Base-by-base conservation (phyloP, 2,797 vertebrate species). In the Heteromormyrus szaboi region DNA sequence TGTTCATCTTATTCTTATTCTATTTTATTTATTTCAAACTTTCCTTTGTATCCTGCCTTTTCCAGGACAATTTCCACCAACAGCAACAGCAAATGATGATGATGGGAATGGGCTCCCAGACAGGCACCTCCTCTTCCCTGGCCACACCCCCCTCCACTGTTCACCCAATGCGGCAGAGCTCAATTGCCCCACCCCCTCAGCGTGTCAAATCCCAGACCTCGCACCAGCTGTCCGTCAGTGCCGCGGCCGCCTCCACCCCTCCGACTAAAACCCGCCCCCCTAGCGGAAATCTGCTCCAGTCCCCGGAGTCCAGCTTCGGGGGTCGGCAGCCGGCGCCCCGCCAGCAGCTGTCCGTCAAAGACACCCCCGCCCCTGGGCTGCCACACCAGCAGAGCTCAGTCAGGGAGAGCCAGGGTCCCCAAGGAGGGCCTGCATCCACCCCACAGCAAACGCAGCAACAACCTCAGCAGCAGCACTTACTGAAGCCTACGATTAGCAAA, bases 211-310 rank as follows among this genome's bases (percentile, higher is more conserved):
- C 95, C 25, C 96, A 96, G 89, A 95, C 96, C 88, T 93, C 96
- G 68, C 96, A 96, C 90, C 96, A 96, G 92, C 95, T 98, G 90
- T 98, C 97, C 2, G 96, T 98, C 89, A 98, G 97, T 90, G 95
- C 95, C 0, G 95, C 97, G 7, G 94, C 92, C 87, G 95, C 95
- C 4, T 94, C 94, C 91, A 96, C 96, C 0, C 96, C 96, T 17
- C 96, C 96, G 0, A 87, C 88, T 9, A 96, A 94, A 89, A 93
- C 92, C 14, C 97, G 98, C n/a, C 98, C 98, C 0, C 97, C 98
- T 93, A 98, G 98, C 37, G 97, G 98, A 62, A 99, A 98, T 92
- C 94, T 96, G 90, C 96, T 99, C 44, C 97, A 98, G 72, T 97
- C 97, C 0, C 96, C 97, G 0, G 98, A 99, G 25, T 92, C 96